A percentile compares a stretch with the other conserved stretches of the same genome.
These are phyloP conservation scores for Heterodera carotae DNA, from an alignment of 1,140 invertebrate genomes.

Conservation along the genomic window DNA sequence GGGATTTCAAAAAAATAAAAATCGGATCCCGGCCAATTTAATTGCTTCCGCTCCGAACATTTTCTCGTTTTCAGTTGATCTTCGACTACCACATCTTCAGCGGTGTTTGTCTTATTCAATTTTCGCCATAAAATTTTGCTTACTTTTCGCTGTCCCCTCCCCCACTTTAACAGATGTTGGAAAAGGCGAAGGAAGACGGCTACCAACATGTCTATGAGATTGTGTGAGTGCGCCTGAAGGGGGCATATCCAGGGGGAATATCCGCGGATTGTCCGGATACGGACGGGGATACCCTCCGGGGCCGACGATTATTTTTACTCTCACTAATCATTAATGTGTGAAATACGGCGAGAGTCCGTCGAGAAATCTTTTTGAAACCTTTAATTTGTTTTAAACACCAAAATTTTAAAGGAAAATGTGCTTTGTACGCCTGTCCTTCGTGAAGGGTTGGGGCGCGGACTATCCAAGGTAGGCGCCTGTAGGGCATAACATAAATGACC, in stretches of 20 bases:
- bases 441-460: constrained; percentile 88
- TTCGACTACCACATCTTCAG: constrained; percentile 99
- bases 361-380: no score
- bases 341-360: no score
- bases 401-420: constrained; percentile 83
- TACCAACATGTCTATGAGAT: constrained; percentile 98
- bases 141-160: neutral
- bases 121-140: constrained; percentile 12
- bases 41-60: no score
- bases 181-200: constrained; percentile 91
- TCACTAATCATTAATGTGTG: no score
- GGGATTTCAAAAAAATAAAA: no score
- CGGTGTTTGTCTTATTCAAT: constrained; percentile 30
- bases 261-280: no score
- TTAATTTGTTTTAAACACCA: no score
- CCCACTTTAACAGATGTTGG: constrained; percentile 83
- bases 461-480: constrained; percentile 79
- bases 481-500: neutral
- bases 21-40: no score
- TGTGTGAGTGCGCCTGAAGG: no score
- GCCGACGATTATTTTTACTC: no score
- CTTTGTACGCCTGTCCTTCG: constrained; percentile 98
- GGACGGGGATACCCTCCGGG: no score
- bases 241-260: no score
- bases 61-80: constrained; percentile 67